These are phyloP conservation scores for Acestrorhynchus altus DNA, from an alignment of 2,797 vertebrate genomes.

Conservation along the genomic window DNA sequence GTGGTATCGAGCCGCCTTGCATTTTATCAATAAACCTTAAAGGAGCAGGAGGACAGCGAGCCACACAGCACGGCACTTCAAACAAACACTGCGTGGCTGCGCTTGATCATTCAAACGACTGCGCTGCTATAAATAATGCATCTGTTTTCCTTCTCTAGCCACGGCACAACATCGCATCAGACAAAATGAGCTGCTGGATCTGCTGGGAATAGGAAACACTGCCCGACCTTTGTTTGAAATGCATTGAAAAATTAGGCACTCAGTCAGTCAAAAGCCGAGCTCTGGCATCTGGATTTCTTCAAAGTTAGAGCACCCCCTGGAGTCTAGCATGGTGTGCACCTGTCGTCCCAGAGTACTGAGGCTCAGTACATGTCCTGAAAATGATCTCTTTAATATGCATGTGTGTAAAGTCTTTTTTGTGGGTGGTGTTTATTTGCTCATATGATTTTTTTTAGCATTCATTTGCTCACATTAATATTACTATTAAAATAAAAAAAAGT, in stretches of 20 bases:
- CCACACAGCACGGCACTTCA: slow-evolving; percentile 33
- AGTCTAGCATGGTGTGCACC: slow-evolving; percentile 19
- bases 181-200: slow-evolving; percentile 59
- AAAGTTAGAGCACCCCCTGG: slow-evolving; percentile 61
- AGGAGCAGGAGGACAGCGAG: slow-evolving; percentile 6
- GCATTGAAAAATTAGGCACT: slow-evolving; percentile 68
- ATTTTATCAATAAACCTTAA: slow-evolving; percentile 49
- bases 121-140: slow-evolving; percentile 62
- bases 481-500: too few relatives aligned
- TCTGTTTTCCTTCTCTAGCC: slow-evolving; percentile 56
- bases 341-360: not conserved
- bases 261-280: slow-evolving; percentile 52
- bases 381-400: too few relatives aligned
- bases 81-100: slow-evolving; percentile 57
- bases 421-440: too few relatives aligned
- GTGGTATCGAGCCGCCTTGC: slow-evolving; percentile 28
- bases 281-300: slow-evolving; percentile 48
- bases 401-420: too few relatives aligned
- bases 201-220: slow-evolving; percentile 58
- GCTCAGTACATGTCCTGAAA: not conserved
- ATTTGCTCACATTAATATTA: too few relatives aligned
- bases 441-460: too few relatives aligned
- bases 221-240: slow-evolving; percentile 59
- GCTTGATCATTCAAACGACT: slow-evolving; percentile 56
- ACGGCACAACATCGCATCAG: slow-evolving; percentile 56